A percentile compares a stretch with the other conserved stretches of the same genome.
Evolutionary conservation across 2,888 invertebrate species (phyloP).

Genomic region (Aelia acuminata): DNA sequence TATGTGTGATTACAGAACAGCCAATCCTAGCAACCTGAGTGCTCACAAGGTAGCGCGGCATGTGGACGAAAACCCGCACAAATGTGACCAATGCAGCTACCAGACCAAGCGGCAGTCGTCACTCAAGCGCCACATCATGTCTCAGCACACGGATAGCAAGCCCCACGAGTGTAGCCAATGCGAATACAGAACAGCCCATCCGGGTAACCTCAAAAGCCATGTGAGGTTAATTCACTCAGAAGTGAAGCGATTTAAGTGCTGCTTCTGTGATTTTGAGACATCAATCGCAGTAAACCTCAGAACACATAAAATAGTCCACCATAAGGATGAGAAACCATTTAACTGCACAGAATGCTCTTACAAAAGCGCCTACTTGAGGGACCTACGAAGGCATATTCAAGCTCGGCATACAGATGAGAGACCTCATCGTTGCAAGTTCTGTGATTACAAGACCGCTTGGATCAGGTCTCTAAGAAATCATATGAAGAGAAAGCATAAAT

Average conservation of each 20-base stretch:
- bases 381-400: background rate
- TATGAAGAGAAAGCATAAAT: slow-evolving; percentile 15
- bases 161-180: slow-evolving; percentile 34
- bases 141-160: background rate
- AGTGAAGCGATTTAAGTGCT: background rate
- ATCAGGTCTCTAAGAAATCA: background rate
- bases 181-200: slow-evolving; percentile 42
- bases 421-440: slow-evolving; percentile 19
- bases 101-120: slow-evolving; percentile 1
- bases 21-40: slow-evolving; percentile 35
- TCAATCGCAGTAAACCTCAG: slow-evolving; percentile 7
- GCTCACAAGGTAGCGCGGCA: slow-evolving; percentile 17
- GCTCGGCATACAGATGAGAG: slow-evolving; percentile 38
- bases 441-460: slow-evolving; percentile 37
- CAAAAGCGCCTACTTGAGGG: slow-evolving; percentile 26
- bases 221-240: background rate
- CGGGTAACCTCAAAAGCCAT: slow-evolving; percentile 25
- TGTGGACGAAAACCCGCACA: slow-evolving; percentile 16
- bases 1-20: slow-evolving; percentile 40
- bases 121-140: slow-evolving; percentile 5
- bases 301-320: slow-evolving; percentile 36
- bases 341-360: slow-evolving; percentile 23
- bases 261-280: slow-evolving; percentile 32
- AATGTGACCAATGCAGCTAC: slow-evolving; percentile 36
- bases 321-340: slow-evolving; percentile 42